A percentile compares a stretch with the other conserved stretches of the same genome.
Evolutionary conservation across 1,140 invertebrate genomes (phyloP).

Genomic region (Cyphomyrmex costatus): DNA sequence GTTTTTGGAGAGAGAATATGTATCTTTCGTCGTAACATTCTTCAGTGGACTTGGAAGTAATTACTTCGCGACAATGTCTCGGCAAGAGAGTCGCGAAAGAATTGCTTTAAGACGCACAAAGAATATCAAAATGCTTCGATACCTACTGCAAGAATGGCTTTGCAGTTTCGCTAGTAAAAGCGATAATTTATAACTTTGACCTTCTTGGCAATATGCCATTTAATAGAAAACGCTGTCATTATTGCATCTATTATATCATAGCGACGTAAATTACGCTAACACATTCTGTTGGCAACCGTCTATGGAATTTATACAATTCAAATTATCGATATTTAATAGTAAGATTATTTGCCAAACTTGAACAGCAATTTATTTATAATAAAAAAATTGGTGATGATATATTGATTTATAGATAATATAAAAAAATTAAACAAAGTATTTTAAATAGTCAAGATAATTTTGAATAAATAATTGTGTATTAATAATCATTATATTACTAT

Average conservation of each 20-base stretch:
- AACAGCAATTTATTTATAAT: slow-evolving; percentile 4
- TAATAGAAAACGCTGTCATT: slow-evolving; percentile 37
- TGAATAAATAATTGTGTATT: neutral
- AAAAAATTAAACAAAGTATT: neutral
- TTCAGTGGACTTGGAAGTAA: slow-evolving; percentile 8
- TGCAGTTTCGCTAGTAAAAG: neutral
- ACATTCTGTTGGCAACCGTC: slow-evolving; percentile 10
- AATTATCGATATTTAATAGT: slow-evolving; percentile 48
- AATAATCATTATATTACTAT: neutral
- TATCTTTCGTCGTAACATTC: slow-evolving; percentile 24
- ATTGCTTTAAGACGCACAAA: slow-evolving; percentile 3
- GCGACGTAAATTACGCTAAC: slow-evolving; percentile 40
- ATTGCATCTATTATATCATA: slow-evolving; percentile 51
- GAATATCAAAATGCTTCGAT: slow-evolving; percentile 18
- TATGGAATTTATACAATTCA: slow-evolving; percentile 39
- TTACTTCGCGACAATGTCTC: slow-evolving; percentile 33
- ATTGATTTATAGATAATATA: neutral
- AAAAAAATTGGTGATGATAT: neutral
- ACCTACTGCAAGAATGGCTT: neutral
- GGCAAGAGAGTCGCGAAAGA: neutral
- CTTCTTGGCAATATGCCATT: slow-evolving; percentile 59
- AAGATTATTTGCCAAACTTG: slow-evolving; percentile 15
- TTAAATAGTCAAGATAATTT: neutral
- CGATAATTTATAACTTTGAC: slow-evolving; percentile 62
- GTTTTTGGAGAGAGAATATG: neutral